Evolutionary conservation across 2,797 vertebrate species (phyloP).

Genomic region (Adrianichthys oophorus): DNA sequence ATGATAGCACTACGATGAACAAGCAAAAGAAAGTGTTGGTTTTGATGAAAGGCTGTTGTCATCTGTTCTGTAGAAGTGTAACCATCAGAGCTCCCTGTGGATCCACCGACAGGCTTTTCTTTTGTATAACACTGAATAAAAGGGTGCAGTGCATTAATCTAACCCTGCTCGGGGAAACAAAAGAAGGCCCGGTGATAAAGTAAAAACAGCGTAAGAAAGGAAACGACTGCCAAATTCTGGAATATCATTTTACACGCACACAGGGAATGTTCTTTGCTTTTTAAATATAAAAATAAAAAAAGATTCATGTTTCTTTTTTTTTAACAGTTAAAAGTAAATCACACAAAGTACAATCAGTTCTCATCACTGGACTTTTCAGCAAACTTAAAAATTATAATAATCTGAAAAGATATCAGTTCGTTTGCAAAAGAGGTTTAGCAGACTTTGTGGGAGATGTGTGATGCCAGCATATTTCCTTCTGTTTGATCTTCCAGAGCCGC

Average conservation of each 20-base stretch:
- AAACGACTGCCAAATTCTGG: slow-evolving; percentile 48
- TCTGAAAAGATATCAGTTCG: too few relatives aligned
- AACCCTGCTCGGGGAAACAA: slow-evolving; percentile 69
- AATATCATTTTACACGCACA: slow-evolving; percentile 32
- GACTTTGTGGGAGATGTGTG: too few relatives aligned
- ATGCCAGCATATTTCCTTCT: too few relatives aligned
- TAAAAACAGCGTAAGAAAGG: slow-evolving; percentile 50
- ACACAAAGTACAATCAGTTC: too few relatives aligned
- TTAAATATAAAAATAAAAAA: too few relatives aligned
- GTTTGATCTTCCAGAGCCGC: too few relatives aligned
- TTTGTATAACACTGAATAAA: slow-evolving; percentile 75
- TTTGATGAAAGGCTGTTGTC: slow-evolving; percentile 82
- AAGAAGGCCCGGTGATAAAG: slow-evolving; percentile 48
- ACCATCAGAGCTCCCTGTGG: slow-evolving; percentile 72
- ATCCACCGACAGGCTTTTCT: slow-evolving; percentile 71
- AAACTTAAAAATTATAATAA: too few relatives aligned
- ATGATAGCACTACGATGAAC: slow-evolving; percentile 57
- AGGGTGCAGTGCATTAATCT: slow-evolving; percentile 76
- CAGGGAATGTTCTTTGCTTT: slow-evolving; percentile 1
- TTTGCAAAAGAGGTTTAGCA: too few relatives aligned
- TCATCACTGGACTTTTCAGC: too few relatives aligned
- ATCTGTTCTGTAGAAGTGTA: slow-evolving; percentile 70
- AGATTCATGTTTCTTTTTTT: too few relatives aligned
- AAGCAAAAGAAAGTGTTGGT: slow-evolving; percentile 59
- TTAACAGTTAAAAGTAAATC: too few relatives aligned